Evolutionary conservation across 2,888 invertebrate species (phyloP), one percentile per base, ranked within the genome.

Genomic region (Charanyca ferruginea): DNA sequence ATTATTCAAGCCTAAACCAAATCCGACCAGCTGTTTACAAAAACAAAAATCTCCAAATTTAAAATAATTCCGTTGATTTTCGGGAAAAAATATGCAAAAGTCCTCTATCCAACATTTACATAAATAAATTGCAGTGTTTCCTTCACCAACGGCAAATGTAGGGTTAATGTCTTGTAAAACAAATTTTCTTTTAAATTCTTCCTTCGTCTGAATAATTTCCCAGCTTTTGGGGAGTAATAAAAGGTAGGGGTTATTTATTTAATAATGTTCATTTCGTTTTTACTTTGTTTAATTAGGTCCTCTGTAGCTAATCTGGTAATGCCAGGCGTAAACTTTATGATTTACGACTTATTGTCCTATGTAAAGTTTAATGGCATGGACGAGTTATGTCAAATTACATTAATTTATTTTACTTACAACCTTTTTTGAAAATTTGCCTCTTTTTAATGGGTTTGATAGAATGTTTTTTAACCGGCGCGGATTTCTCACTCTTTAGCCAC

Each of bases 51-150:
- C 52, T 41, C 35, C 35, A 52, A 72, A 32, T 51, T 66, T 66
- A 61, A 74, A 74, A 78, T 80, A 70, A 74, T 66, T 55, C 55
- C 73, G 65, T 70, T 86, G 84, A 84, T 83, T 85, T 81, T 82
- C 68, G 73, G 73, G 72, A 63, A 78, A 84, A 77, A 81, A 79
- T 75, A 73, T 74, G 57, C 62, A 49, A 49, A 71, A 77, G 70
- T 76, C 71, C 68, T 68, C 70, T 73, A 63, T 44, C 32, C 32
- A 55, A 9, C 76, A 79, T 84, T 79, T 81, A 83, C 83, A 84
- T 87, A 87, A 89, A 89, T 88, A 89, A 73, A 90, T 89, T 88
- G 86, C 80, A 69, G 38, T 66, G 44, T 64, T 75, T 64, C 53
- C 85, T 81, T 78, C 70, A 72, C 79, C 79, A 81, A 79, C 70